phyloP scores from a whole-genome alignment of 2,888 invertebrate genomes.

The Trissolcus brochymenae region DNA sequence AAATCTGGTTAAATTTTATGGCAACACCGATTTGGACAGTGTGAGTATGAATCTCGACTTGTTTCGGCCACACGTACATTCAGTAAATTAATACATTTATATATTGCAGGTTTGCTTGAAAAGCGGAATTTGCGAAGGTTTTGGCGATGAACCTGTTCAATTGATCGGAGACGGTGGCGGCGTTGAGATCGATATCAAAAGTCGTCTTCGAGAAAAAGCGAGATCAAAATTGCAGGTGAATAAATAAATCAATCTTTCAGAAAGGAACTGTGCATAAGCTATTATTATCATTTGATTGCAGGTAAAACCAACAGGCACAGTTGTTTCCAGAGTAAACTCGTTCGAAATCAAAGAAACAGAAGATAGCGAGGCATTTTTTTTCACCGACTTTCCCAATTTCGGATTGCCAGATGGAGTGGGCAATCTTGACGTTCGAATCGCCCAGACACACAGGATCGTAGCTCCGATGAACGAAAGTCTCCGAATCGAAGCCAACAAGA shows the following conservation, averaged over 20 bases:
- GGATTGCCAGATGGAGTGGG: constrained; percentile 83
- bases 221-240: constrained; percentile 74
- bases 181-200: constrained; percentile 71
- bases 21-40: constrained; percentile 85
- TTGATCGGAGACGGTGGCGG: constrained; percentile 73
- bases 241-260: too few relatives aligned
- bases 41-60: constrained; percentile 72
- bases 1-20: constrained; percentile 86
- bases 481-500: constrained; percentile 75
- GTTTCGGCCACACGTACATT: neutral
- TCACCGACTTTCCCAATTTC: constrained; percentile 85
- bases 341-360: constrained; percentile 84
- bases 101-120: constrained; percentile 70
- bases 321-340: constrained; percentile 82
- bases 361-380: constrained; percentile 83
- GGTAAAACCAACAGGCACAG: constrained; percentile 82
- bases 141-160: constrained; percentile 75
- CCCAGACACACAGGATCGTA: constrained; percentile 84
- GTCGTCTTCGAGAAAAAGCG: constrained; percentile 63
- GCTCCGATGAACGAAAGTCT: constrained; percentile 85
- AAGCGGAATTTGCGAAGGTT: constrained; percentile 74
- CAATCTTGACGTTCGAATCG: constrained; percentile 81
- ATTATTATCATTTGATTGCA: too few relatives aligned
- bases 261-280: too few relatives aligned
- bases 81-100: neutral